Evolutionary conservation across 2,797 vertebrate species (phyloP), one percentile per base, ranked within the genome.

Genomic region (Champsocephalus gunnari): DNA sequence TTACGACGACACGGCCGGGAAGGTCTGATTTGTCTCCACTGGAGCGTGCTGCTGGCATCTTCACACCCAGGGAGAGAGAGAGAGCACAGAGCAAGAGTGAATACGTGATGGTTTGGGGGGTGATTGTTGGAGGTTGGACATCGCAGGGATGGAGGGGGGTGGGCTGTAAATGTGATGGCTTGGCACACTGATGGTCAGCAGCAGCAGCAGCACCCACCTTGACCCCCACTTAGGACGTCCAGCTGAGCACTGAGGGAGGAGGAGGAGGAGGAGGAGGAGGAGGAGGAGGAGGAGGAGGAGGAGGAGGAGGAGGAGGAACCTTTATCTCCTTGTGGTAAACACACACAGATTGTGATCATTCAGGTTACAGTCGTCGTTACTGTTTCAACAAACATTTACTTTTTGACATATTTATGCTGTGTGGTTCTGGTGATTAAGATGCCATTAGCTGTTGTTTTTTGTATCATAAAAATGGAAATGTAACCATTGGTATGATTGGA

Each of bases 1-100:
- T 94, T 95, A 95, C 86, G 91, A 92, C 82, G 88, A 91, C 86
- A 89, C 74, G 81, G 87, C 75, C 77, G 88, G 85, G 82, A 75
- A 90, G 79, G 87, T 85, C 91, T 93, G 93, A 94, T 95, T 92
- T 91, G 93, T 95, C 91, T 93, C 93, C 91, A 82, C 75, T 85
- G 86, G 90, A 92, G 93, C 93, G 85, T 94, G 92, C 86, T 83
- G 88, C 89, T 88, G 89, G 89, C 77, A 77, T 91, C 89, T 92
- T 94, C 91, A 93, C 94, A 92, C 91, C 87, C 84, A 67, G 67
- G 59, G 58, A 79, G 77, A 67, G 79, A 77, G 72, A 73, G 73
- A 67, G 69, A 19, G 63, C 72, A 54, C 71, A 61, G 63, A 75
- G 81, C 61, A 77, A 64, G 75, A 75, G 79, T 78, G 75, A 44